A percentile compares a stretch with the other conserved stretches of the same genome.
phyloP scores from a whole-genome alignment of 1,140 invertebrate species.

The Wiebesia pumilae region DNA sequence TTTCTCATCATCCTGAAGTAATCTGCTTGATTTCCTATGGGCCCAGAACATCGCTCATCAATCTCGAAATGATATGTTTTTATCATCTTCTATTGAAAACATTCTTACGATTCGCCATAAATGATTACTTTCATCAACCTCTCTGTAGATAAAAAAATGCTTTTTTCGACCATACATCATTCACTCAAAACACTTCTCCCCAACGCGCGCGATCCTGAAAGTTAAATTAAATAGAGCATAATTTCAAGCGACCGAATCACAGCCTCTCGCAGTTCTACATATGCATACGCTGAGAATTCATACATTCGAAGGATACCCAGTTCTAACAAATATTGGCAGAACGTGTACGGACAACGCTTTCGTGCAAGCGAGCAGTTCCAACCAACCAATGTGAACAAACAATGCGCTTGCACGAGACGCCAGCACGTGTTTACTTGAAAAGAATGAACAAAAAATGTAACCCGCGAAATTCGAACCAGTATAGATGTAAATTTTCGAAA shows the following conservation, averaged over 20 bases:
- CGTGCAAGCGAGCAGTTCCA: slow-evolving; percentile 35
- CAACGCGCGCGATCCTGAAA: not conserved
- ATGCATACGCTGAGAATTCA: not conserved
- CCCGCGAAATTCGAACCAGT: not conserved
- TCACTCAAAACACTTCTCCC: not conserved
- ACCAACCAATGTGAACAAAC: slow-evolving; percentile 56
- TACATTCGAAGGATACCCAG: slow-evolving; percentile 45
- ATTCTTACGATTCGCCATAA: too few species aligned
- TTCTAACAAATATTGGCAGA: slow-evolving; percentile 67
- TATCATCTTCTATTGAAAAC: too few species aligned
- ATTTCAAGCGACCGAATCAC: not conserved
- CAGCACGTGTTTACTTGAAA: slow-evolving; percentile 1
- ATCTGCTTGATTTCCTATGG: too few species aligned
- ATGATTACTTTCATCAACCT: too few species aligned
- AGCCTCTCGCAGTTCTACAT: slow-evolving; percentile 21
- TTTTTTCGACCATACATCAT: too few species aligned
- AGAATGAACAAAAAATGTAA: not conserved
- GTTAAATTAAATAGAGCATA: slow-evolving; percentile 46
- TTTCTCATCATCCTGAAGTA: too few species aligned
- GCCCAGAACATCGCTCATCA: too few species aligned
- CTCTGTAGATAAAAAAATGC: too few species aligned
- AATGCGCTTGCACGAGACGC: slow-evolving; percentile 34
- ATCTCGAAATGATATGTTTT: too few species aligned
- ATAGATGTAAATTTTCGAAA: not conserved
- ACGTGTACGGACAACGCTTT: slow-evolving; percentile 57